phyloP scores from a whole-genome alignment of 2,113 vertebrate genomes.

The Cyanistes caeruleus region DNA sequence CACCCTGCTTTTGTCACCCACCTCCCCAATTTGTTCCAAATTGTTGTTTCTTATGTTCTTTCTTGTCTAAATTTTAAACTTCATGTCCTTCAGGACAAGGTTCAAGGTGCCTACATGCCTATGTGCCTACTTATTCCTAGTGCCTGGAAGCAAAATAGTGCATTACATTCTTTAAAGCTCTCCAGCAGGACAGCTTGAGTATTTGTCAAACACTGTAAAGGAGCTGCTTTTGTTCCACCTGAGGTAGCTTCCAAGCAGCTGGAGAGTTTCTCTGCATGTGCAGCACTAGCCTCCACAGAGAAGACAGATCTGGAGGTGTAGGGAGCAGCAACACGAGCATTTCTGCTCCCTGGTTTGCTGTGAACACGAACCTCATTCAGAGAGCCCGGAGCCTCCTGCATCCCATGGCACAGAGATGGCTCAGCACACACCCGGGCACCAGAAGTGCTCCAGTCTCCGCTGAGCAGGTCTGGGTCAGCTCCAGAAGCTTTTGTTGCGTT shows the following conservation, averaged over 20 bases:
- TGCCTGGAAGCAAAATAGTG: background rate
- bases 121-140: background rate
- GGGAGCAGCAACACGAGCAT: background rate
- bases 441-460: background rate
- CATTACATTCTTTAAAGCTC: background rate
- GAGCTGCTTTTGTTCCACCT: background rate
- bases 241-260: background rate
- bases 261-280: background rate
- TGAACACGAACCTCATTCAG: conserved; percentile 29
- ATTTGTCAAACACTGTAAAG: background rate
- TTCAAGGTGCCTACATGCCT: background rate
- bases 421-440: background rate
- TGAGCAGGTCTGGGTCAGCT: background rate
- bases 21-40: accelerated
- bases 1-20: background rate
- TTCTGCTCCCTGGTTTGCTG: background rate
- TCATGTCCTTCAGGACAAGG: background rate
- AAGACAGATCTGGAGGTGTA: background rate
- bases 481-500: background rate
- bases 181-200: background rate
- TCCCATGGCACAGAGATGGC: background rate
- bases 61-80: background rate
- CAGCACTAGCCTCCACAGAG: background rate
- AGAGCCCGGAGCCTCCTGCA: background rate
- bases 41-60: background rate